Base-by-base conservation (phyloP, 2,888 invertebrate genomes). In the Nemotelus pantherinus region DNA sequence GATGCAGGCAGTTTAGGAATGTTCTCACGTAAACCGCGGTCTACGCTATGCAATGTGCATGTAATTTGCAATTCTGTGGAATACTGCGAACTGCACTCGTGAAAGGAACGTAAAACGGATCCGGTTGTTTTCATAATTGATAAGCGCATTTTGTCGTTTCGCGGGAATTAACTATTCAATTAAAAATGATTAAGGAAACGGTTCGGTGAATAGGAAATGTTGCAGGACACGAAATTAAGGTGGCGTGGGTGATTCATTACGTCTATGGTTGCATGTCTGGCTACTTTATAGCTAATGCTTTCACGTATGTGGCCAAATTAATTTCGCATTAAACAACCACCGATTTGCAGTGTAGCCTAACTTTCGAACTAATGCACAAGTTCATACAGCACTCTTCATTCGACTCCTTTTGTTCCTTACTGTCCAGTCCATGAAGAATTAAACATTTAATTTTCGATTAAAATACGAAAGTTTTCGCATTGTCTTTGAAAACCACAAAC, bases 101-200 rank as follows among this genome's bases (percentile, higher is more conserved):
- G 55, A 43, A 47, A 47, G 53, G n/a, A 53, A 55, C 55, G 43
- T 3, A 41, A 70, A 70, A 55, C 10, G 70, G 55, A 70, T 70
- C 70, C 55, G 43, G 55, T 7, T 41, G n/a, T 55, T 70, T 70
- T 43, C 70, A 70, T 70, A 70, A 70, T 70, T 70, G 25, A 70
- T 70, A 70, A 70, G 70, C 70, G 55, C 70, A 70, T 55, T 70
- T 70, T 41, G 55, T 25, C 25, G 25, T 55, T 53, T 55, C n/a
- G 70, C 70, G 41, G 44, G 55, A 53, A 70, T 70, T 70, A 70
- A 41, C 55, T 70, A 70, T 70, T 70, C 53, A 70, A 70, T 70
- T 70, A 70, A 70, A 70, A 70, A 70, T 53, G 70, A 47, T 70
- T 70, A 70, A 70, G 70, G 70, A 70, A 45, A 50, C 53, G 70